Evolutionary conservation across 2,888 invertebrate genomes (phyloP).

Genomic region (Kuschelorhynchus macadamiae): DNA sequence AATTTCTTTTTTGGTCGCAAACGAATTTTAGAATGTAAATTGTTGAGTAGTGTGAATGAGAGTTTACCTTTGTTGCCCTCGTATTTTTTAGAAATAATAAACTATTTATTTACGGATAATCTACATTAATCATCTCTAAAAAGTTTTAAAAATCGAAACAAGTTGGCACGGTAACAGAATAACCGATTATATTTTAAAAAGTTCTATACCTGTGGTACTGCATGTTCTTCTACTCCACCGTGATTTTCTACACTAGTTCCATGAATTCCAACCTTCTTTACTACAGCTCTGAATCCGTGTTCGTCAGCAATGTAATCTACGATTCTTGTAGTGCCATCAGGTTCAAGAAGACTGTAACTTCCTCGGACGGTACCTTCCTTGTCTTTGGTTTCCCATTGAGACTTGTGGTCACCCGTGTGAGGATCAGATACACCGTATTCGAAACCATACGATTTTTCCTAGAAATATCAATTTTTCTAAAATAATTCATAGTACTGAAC

Average conservation of each 20-base stretch:
- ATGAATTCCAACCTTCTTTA: conserved; percentile 61
- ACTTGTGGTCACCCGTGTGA: conserved; percentile 65
- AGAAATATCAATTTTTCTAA: too few species aligned
- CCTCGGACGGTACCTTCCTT: conserved; percentile 63
- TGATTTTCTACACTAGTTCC: conserved; percentile 54
- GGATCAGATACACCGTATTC: conserved; percentile 65
- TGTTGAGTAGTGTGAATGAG: too few species aligned
- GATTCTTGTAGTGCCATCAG: conserved; percentile 65
- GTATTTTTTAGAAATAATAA: too few species aligned
- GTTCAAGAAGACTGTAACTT: conserved; percentile 64
- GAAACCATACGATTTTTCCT: conserved; percentile 62
- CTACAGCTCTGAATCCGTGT: conserved; percentile 63
- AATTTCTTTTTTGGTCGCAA: too few species aligned
- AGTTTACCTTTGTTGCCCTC: too few species aligned
- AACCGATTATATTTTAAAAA: too few species aligned
- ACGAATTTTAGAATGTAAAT: too few species aligned
- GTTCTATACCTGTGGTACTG: conserved; percentile 22
- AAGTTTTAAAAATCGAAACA: too few species aligned
- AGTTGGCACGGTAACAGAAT: too few species aligned
- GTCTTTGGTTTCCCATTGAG: conserved; percentile 65
- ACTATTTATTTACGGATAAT: too few species aligned
- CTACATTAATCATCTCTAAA: too few species aligned
- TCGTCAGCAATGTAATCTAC: conserved; percentile 65
- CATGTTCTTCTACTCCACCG: conserved; percentile 45
- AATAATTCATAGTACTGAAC: too few species aligned